Conservation (phyloP, 1,140 invertebrate species). For the Rhyacophila brunnea region DNA sequence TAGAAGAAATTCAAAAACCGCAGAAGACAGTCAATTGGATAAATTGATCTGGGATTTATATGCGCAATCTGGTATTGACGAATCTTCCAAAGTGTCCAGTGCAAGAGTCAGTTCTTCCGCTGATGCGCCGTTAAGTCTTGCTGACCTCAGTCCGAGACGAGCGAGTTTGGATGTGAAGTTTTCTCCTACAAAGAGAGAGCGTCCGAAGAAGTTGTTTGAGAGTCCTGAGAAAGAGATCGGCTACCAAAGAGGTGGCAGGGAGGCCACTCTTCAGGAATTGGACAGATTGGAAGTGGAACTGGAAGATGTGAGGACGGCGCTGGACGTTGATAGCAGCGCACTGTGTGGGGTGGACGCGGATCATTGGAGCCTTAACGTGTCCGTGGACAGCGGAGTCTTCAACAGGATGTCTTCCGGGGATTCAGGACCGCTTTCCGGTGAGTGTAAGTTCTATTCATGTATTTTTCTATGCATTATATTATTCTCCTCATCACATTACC, state of each 20-base stretch:
- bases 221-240: constrained; percentile 1
- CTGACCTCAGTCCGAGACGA: constrained; percentile 2
- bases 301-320: constrained; percentile 50
- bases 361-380: constrained; percentile 54
- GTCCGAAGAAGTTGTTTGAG: constrained; percentile 25
- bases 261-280: constrained; percentile 36
- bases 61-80: neutral
- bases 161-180: neutral
- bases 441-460: neutral
- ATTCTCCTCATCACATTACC: too few species aligned
- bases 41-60: constrained; percentile 9
- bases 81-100: neutral
- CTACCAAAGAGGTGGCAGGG: constrained; percentile 15
- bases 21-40: constrained; percentile 8
- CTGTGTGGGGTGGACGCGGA: constrained; percentile 48
- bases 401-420: constrained; percentile 59
- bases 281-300: constrained; percentile 53
- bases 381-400: constrained; percentile 56
- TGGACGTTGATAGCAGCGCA: constrained; percentile 51
- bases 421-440: constrained; percentile 53
- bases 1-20: neutral
- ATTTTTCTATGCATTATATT: too few species aligned
- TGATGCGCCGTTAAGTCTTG: constrained; percentile 7
- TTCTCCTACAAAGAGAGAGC: constrained; percentile 4
- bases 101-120: constrained; percentile 2